Evolutionary conservation across 2,113 vertebrate genomes (phyloP), one percentile per base, ranked within the genome.

Genomic region (Colaptes auratus): DNA sequence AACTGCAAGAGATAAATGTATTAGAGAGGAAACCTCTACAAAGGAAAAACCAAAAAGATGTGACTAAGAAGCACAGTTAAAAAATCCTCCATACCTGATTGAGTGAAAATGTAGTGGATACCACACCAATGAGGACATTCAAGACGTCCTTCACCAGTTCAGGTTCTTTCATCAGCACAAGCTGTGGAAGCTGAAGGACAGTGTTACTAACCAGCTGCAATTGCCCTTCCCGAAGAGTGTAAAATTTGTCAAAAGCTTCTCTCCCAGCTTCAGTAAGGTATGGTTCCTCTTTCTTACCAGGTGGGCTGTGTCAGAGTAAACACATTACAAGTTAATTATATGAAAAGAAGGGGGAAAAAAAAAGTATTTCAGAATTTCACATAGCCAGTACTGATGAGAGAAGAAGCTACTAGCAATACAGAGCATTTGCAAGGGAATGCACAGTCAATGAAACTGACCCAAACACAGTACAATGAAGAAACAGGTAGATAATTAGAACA

Each of bases 181-280:
- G 98, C 2, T 96, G 98, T 6, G 98, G 93, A 63, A 98, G 76
- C 71, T 98, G 98, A 35, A 98, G 97, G 2, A 97, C 96, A 31
- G 97, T 97, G 2, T 92, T 98, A 64, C 98, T 98, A 23, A 99
- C 97, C 10, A 98, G 95, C 44, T 98, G 98, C 73, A 99, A 95
- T 69, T 98, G 98, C 10, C 98, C 98, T 84, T 98, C 98, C 97
- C 97, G 97, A 36, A 99, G 98, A 61, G 97, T 97, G 95, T 99
- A 99, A 61, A 99, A 98, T 74, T 98, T 98, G 96, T 99, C 99
- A 80, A 99, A 99, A 78, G 98, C 98, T 86, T 98, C 98, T 96
- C 99, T 97, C 64, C 99, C 99, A 2, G 98, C 98, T 95, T 99
- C 99, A 0, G 99, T 99, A 65, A 99, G 98, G 93, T 98, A 99